Evolutionary conservation across 2,888 invertebrate genomes (phyloP), one percentile per base, ranked within the genome.

Genomic region (Polydrusus tereticollis): DNA sequence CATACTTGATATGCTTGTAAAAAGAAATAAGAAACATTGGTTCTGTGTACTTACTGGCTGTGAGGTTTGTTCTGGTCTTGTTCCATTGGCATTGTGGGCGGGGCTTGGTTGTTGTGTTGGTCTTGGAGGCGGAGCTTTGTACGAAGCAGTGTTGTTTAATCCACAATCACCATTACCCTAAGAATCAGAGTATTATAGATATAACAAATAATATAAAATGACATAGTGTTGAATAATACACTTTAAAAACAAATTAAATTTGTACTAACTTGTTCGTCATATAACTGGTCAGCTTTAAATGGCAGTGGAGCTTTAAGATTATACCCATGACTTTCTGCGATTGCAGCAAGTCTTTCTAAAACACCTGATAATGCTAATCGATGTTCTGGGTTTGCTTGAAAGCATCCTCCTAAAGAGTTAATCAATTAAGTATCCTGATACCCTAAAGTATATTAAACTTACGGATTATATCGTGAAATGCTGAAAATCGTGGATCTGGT

Each of bases 381-480:
- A 79, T 93, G 90, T 63, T 89, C 89, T 1, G 98, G 98, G 84
- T 97, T 94, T 52, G 93, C 90, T 80, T 91, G 90, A 70, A 96
- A 88, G 82, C 94, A 94, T 69, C 94, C 94, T 83, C 87, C 93
- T 90, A 88, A 76, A 83, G 87, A 60, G 47, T 26, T 58, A 36
- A 36, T 36, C 4, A 4, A 36, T 3, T 36, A 36, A 36, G n/a
- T n/a, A 12, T 10, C 6, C 33, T 33, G 6, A 33, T 5, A 33
- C 2, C 33, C 10, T 6, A 33, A 3, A 1, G 1, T 5, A 33
- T n/a, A 33, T 33, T 10, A 36, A 79, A 88, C 91, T 90, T 87
- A 94, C 96, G 90, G 81, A 97, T 96, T 68, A 96, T 90, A 79
- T 96, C 94, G 85, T 97, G 94, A 83, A 97, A 95, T 83, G 95